These are phyloP conservation scores for Neoitamus cyanurus DNA, from an alignment of 2,888 invertebrate genomes.

Conservation along the genomic window DNA sequence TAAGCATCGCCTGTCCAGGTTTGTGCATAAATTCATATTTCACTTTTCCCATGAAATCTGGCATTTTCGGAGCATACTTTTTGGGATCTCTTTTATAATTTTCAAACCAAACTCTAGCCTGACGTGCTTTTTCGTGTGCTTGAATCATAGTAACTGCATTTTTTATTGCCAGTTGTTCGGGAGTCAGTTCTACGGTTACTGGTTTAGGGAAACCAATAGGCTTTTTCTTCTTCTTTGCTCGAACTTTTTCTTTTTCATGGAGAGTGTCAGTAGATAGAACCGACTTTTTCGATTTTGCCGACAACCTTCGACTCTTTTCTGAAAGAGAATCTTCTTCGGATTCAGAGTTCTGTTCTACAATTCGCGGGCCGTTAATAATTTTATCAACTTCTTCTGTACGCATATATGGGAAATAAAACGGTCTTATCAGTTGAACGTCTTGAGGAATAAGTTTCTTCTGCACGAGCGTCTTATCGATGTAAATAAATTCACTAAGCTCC, in stretches of 20 bases:
- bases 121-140: constrained; percentile 67
- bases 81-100: constrained; percentile 53
- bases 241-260: neutral
- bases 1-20: constrained; percentile 59
- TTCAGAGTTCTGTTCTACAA: neutral
- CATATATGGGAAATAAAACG: constrained; percentile 67
- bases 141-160: constrained; percentile 65
- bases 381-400: constrained; percentile 46
- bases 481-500: constrained; percentile 72
- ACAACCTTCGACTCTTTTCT: too few relatives aligned
- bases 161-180: constrained; percentile 55
- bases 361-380: constrained; percentile 1
- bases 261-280: too few relatives aligned
- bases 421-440: constrained; percentile 70
- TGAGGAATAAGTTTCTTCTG: constrained; percentile 74
- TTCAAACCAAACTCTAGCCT: constrained; percentile 55
- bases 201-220: neutral
- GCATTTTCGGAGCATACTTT: constrained; percentile 52
- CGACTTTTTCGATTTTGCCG: too few relatives aligned
- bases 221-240: neutral
- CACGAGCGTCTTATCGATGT: constrained; percentile 75
- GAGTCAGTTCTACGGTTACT: neutral
- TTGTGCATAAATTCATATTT: constrained; percentile 61
- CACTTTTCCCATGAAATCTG: neutral
- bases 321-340: too few relatives aligned